phyloP scores from a whole-genome alignment of 2,888 invertebrate species.

The Hyposoter didymator region DNA sequence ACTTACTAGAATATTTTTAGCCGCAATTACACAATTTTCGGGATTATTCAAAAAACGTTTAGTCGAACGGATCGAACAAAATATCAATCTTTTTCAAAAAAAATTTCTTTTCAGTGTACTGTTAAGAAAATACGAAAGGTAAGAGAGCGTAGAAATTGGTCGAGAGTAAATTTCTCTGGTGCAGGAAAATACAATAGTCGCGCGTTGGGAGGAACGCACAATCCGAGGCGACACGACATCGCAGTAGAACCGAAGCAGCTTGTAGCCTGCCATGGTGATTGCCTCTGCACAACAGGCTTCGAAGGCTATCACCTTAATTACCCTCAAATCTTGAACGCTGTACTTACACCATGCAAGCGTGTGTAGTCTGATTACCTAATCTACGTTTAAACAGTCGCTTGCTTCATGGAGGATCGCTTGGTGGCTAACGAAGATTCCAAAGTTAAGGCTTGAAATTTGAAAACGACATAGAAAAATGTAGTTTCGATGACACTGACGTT shows the following conservation, averaged over 20 bases:
- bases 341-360: slow-evolving; percentile 14
- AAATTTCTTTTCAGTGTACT: too few species aligned
- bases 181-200: slow-evolving; percentile 11
- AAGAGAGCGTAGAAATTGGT: too few species aligned
- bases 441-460: too few species aligned
- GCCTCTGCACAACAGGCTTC: slow-evolving; percentile 7
- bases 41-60: too few species aligned
- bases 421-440: too few species aligned
- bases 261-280: slow-evolving; percentile 14
- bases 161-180: slow-evolving; percentile 7
- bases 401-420: background rate
- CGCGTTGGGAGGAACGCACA: background rate
- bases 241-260: slow-evolving; percentile 25
- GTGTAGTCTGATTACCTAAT: slow-evolving; percentile 44
- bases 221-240: slow-evolving; percentile 10
- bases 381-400: slow-evolving; percentile 30
- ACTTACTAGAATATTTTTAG: too few species aligned
- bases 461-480: too few species aligned
- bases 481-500: background rate
- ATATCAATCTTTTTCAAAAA: too few species aligned
- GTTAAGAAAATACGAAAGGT: background rate
- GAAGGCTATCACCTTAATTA: slow-evolving; percentile 39
- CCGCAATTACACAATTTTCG: too few species aligned
- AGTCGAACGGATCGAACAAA: too few species aligned
- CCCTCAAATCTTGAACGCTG: slow-evolving; percentile 21